phyloP scores from a whole-genome alignment of 2,113 vertebrate genomes.

The Varanus salvator region DNA sequence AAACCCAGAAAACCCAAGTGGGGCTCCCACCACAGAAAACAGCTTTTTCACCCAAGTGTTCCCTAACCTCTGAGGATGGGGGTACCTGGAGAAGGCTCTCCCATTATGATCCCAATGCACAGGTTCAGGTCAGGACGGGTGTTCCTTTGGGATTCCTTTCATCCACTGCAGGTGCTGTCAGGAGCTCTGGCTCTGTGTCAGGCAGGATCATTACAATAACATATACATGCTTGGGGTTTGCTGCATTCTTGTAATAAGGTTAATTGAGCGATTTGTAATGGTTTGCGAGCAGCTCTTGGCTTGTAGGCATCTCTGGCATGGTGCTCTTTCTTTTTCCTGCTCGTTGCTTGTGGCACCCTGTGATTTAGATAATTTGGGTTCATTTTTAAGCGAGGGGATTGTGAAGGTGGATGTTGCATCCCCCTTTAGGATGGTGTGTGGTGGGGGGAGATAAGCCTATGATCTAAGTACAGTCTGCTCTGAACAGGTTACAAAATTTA shows the following conservation, averaged over 20 bases:
- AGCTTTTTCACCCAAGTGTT: background rate
- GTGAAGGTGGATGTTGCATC: background rate
- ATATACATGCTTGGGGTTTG: background rate
- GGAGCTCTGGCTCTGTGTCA: background rate
- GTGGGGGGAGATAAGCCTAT: background rate
- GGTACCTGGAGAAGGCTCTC: background rate
- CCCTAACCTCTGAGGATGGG: background rate
- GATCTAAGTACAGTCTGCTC: background rate
- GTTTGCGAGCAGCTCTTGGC: background rate
- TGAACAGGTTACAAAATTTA: background rate
- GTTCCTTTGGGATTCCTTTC: background rate
- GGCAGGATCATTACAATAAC: background rate
- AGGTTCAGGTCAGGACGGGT: no score
- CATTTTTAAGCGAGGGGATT: background rate
- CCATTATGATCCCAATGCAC: background rate
- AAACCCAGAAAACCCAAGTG: background rate
- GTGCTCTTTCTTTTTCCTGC: background rate
- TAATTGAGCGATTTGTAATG: background rate
- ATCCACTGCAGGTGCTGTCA: background rate
- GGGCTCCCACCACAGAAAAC: background rate
- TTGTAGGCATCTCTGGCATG: background rate
- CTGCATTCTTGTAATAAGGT: background rate
- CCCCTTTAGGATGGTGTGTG: background rate
- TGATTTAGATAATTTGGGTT: background rate
- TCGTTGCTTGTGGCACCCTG: background rate